phyloP scores from a whole-genome alignment of 2,113 vertebrate species.

The Alligator mississippiensis region DNA sequence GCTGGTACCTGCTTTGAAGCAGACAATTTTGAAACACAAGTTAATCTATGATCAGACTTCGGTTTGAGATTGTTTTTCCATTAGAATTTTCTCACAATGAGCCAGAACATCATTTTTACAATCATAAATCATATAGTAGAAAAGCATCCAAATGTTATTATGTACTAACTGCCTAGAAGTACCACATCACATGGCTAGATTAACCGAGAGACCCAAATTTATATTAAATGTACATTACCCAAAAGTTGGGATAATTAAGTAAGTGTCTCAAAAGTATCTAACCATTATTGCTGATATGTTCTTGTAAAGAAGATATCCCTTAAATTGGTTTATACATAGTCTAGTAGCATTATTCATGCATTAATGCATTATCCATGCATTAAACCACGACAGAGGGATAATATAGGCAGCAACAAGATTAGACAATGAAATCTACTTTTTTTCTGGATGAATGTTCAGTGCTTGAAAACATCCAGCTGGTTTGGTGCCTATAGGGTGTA shows the following conservation, averaged over 20 bases:
- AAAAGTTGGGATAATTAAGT: not conserved
- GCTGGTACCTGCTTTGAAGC: not conserved
- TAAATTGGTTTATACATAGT: not conserved
- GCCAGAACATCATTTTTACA: too few species aligned
- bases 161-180: not conserved
- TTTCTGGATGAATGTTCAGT: not conserved
- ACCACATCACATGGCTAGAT: not conserved
- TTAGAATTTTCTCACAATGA: too few species aligned
- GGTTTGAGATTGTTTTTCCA: not conserved
- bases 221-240: not conserved
- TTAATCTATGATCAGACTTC: not conserved
- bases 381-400: not conserved
- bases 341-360: not conserved
- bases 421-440: not conserved
- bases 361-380: not conserved
- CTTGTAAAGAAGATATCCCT: not conserved
- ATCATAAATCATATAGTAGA: not conserved
- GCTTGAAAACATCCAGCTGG: not conserved
- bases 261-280: not conserved
- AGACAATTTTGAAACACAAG: not conserved
- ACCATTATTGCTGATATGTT: not conserved
- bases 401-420: not conserved
- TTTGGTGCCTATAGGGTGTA: fast-evolving
- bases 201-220: too few species aligned
- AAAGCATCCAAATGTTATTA: not conserved